phyloP scores from a whole-genome alignment of 2,888 invertebrate species.

The Cataglyphis albicans region DNA sequence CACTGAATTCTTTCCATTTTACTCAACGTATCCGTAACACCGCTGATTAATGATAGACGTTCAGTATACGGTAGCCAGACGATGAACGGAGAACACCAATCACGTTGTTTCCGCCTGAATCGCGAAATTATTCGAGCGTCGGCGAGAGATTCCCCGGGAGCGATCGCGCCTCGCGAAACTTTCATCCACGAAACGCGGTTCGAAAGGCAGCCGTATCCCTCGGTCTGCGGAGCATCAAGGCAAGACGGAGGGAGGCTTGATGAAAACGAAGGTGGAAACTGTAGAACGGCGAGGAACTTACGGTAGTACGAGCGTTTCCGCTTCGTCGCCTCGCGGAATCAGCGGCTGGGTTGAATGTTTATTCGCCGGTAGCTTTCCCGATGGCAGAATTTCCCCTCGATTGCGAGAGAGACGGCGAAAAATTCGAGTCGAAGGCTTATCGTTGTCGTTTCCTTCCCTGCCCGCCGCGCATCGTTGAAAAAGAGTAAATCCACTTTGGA shows the following conservation, averaged over 20 bases:
- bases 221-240: slow-evolving; percentile 53
- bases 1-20: neutral
- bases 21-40: slow-evolving; percentile 9
- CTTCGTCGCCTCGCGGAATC: slow-evolving; percentile 73
- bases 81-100: slow-evolving; percentile 62
- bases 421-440: slow-evolving; percentile 68
- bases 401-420: slow-evolving; percentile 61
- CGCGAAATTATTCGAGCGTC: slow-evolving; percentile 71
- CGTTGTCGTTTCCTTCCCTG: slow-evolving; percentile 64
- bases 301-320: slow-evolving; percentile 66
- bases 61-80: slow-evolving; percentile 17
- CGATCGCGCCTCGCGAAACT: slow-evolving; percentile 64
- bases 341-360: slow-evolving; percentile 70
- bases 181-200: slow-evolving; percentile 58
- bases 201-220: slow-evolving; percentile 58
- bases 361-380: slow-evolving; percentile 71
- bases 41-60: slow-evolving; percentile 38
- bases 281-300: slow-evolving; percentile 35
- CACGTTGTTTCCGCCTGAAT: slow-evolving; percentile 73
- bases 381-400: slow-evolving; percentile 67
- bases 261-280: slow-evolving; percentile 45
- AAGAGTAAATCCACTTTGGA: slow-evolving; percentile 76
- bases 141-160: slow-evolving; percentile 63
- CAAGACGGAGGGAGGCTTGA: slow-evolving; percentile 25
- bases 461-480: slow-evolving; percentile 37